Evolutionary conservation across 2,888 invertebrate species (phyloP), one percentile per base, ranked within the genome.

Genomic region (Nematopogon swammerdamellus): DNA sequence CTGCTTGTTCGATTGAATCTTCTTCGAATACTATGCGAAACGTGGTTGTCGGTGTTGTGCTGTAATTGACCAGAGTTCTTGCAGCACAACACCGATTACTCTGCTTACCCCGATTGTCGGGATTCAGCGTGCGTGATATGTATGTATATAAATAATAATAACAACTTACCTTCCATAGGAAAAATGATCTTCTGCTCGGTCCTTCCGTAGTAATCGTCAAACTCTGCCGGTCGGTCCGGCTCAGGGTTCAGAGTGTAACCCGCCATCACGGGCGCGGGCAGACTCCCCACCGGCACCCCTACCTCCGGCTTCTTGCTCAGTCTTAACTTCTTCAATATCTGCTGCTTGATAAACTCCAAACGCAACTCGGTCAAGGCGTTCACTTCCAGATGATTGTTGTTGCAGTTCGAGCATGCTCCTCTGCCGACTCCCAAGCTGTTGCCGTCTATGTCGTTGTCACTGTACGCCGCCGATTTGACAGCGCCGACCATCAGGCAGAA

Each of bases 131-230:
- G n/a, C n/a, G n/a, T n/a, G n/a, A n/a, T n/a, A n/a, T n/a, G n/a
- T n/a, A n/a, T n/a, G n/a, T n/a, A n/a, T n/a, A n/a, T n/a, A n/a
- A n/a, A n/a, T n/a, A n/a, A n/a, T 11, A 16, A 45, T 4, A 5
- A 19, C 4, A 60, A 59, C 70, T 67, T 65, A 91, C 91, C 89
- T 84, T 89, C 85, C 60, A 87, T 86, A 0, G 91, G 86, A 59
- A 92, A 89, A 45, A 92, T 85, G 46, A 92, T 89, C 58, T 91
- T 89, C 74, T 91, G 91, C 55, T 90, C 90, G 11, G 91, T 92
- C 60, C 90, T 84, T 19, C 91, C 92, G 60, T 91, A 92, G 58
- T 89, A 92, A 60, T 91, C 91, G 58, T 92, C 92, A 1, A 83
- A 72, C 51, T 84, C 82, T 8, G 76, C 72, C 18, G 85, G 83